Evolutionary conservation across 2,888 invertebrate genomes (phyloP), one percentile per base, ranked within the genome.

Genomic region (Candidula unifasciata): DNA sequence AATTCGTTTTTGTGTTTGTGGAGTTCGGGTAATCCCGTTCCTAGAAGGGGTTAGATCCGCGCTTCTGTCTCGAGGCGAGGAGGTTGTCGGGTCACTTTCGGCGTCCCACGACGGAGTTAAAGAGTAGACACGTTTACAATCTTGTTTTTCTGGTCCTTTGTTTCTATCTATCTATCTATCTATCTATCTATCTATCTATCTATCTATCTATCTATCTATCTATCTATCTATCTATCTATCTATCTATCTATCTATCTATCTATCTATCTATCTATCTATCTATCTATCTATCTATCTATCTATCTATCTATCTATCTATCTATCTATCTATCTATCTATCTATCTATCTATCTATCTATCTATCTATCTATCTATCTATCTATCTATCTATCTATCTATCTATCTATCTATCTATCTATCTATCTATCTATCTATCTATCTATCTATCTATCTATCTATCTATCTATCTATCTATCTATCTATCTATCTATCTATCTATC

Each of bases 1-100:
- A 78, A 78, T 78, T 78, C 78, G 78, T 78, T 78, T 78, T 78
- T 60, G 64, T 78, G 78, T 78, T 60, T 78, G 78, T 78, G 64
- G 37, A 37, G 37, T 24, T 64, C n/a, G n/a, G n/a, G 18, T 66
- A 78, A 66, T 66, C 78, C 66, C 64, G 21, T 16, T 52, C n/a
- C 52, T 52, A 52, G 13, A 52, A 52, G n/a, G 27, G 73, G 44
- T 27, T n/a, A 27, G 52, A 27, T 74, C 52, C 27, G 27, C n/a
- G 13, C 27, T 13, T 44, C 21, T 52, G 73, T 52, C 27, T 74
- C 73, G n/a, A 52, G 52, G 27, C 16, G 37, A 71, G 71, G 21
- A 71, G 24, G 18, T 37, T 71, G 71, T 37, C 35, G 27, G 52
- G 27, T 74, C 73, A 74, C 52, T 52, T 74, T 52, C 44, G 52